Evolutionary conservation across 2,888 invertebrate genomes (phyloP), one percentile per base, ranked within the genome.

Genomic region (Venusia cambrica): DNA sequence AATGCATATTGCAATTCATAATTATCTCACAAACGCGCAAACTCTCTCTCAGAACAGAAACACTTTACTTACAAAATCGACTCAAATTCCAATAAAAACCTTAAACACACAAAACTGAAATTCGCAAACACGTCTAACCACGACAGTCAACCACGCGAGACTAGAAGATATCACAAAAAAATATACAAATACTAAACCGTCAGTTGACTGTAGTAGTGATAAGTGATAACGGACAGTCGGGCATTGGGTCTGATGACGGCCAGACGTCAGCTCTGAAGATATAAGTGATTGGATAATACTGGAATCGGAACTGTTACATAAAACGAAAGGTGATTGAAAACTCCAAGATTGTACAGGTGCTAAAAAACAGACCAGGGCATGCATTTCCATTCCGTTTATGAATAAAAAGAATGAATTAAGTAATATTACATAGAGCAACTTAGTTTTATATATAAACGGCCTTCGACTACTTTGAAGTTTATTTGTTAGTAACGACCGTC

Each of bases 141-240:
- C 71, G 66, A 30, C 65, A 58, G 39, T 54, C 61, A n/a, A 54
- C 63, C 51, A 53, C 59, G 54, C 55, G 51, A 62, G 47, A 79
- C 77, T 77, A 73, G 51, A 43, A 33, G 40, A 51, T 51, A 63
- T 75, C 74, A 79, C 74, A 35, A 34, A 73, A 72, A 65, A 65
- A 70, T 62, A 76, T 53, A 75, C 65, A 79, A 73, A 75, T 71
- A 73, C 62, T 54, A 46, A 30, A 37, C 41, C 45, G 52, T 25
- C 10, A 19, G 33, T 19, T 15, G n/a, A n/a, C 11, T n/a, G 51
- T 54, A 54, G 5, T 17, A 3, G 28, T 35, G 35, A 35, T 35
- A 35, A 35, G 9, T n/a, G n/a, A n/a, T n/a, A n/a, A 11, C 10
- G 14, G 10, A 21, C 22, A 46, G 36, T 42, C 17, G 18, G 4